Base-by-base conservation (phyloP, 2,797 vertebrate species). In the Scarus forsteni region DNA sequence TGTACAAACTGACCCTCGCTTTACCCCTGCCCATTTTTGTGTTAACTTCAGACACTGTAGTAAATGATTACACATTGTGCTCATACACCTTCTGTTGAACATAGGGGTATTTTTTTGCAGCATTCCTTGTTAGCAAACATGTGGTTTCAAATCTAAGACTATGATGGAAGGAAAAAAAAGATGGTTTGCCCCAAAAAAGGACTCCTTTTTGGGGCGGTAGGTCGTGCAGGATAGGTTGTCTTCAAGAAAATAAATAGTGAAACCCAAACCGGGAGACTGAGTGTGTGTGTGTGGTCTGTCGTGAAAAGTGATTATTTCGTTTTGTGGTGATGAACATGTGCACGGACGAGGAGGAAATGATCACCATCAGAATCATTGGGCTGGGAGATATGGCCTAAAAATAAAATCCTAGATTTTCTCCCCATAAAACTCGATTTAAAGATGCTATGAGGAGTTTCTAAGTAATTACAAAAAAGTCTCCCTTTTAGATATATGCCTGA, bases 171-270 rank as follows among this genome's bases (percentile, higher is more conserved):
- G 80, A 88, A 54, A 66, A 54, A 66, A 62, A 94, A 93, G 92
- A 89, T 96, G 95, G 94, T 94, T 96, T 95, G 93, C 95, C 95
- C 93, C 93, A 94, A 94, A 93, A 8, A 39, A 39, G 27, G 27
- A 27, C 27, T 10, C 9, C 10, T n/a, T 73, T 86, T 91, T 89
- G 93, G 90, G 86, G 91, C 94, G 83, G 93, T 96, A 95, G 96
- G 88, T 85, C 95, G 92, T 95, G 92, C 95, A 96, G 94, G 94
- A 95, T 97, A 97, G 95, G 95, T 96, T 97, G 96, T 97, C 95
- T 96, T 97, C 93, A 93, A 96, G 93, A 97, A 95, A 99, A 98
- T 99, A 99, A 99, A 99, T 96, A 95, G 96, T 97, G 95, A 98
- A 97, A 97, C 91, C 89, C 88, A 93, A 92, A 85, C 65, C 18